phyloP scores from a whole-genome alignment of 1,140 invertebrate genomes.

The Mercenaria mercenaria region DNA sequence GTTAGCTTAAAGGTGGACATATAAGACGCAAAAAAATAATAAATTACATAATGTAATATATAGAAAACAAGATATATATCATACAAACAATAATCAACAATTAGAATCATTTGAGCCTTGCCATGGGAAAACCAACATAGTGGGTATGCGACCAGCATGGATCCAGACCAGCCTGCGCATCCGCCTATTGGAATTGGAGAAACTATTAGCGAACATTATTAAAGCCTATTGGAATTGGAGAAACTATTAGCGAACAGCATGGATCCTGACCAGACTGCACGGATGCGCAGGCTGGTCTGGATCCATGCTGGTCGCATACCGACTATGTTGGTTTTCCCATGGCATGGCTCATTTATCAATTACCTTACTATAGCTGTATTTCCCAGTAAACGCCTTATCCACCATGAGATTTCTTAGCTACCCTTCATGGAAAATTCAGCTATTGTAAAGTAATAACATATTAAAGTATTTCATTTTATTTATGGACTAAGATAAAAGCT shows the following conservation, averaged over 20 bases:
- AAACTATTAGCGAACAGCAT: no score
- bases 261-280: no score
- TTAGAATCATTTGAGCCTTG: no score
- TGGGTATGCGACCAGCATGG: no score
- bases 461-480: neutral
- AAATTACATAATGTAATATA: conserved; percentile 63
- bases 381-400: neutral
- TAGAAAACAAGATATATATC: conserved; percentile 61
- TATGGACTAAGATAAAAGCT: neutral
- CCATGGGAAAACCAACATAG: no score
- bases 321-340: no score
- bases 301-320: no score
- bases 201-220: no score
- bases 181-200: no score
- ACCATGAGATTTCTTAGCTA: conserved; percentile 5
- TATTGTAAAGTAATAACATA: conserved; percentile 23
- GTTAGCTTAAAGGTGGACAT: conserved; percentile 48
- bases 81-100: conserved; percentile 66
- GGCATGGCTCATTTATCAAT: neutral
- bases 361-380: neutral
- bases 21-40: conserved; percentile 59
- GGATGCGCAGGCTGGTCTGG: no score
- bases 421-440: neutral
- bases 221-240: no score
- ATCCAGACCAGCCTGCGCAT: no score